Evolutionary conservation across 2,113 vertebrate species (phyloP).

Genomic region (Dipodomys merriami): DNA sequence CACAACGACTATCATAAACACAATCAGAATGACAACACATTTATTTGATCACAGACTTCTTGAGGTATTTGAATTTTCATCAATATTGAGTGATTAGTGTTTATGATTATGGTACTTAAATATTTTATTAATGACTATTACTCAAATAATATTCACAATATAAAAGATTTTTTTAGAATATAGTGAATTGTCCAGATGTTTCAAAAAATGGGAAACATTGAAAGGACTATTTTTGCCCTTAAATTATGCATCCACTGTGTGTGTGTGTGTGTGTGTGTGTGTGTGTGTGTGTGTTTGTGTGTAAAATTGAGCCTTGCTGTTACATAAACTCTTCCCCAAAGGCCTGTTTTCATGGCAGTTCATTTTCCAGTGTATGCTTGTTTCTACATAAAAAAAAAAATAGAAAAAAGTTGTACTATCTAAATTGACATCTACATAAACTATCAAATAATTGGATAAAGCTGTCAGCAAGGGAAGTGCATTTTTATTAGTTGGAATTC

Average conservation of each 20-base stretch:
- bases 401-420: constrained; percentile 27
- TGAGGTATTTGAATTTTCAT: constrained; percentile 87
- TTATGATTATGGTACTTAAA: constrained; percentile 88
- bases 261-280: no score
- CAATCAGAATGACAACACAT: constrained; percentile 85
- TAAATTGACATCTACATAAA: constrained; percentile 46
- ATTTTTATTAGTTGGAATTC: constrained; percentile 14
- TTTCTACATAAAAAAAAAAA: constrained; percentile 48
- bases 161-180: constrained; percentile 73
- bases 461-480: constrained; percentile 40
- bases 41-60: constrained; percentile 83
- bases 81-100: constrained; percentile 86
- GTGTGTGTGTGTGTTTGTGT: no score
- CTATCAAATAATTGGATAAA: constrained; percentile 21
- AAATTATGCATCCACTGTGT: neutral
- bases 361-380: neutral
- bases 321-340: neutral
- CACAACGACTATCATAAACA: constrained; percentile 81
- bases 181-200: constrained; percentile 6
- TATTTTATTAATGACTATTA: constrained; percentile 86
- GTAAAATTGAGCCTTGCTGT: neutral
- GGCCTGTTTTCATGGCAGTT: neutral
- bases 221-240: neutral
- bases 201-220: neutral
- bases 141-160: constrained; percentile 78